phyloP scores from a whole-genome alignment of 2,113 vertebrate species.

The Formicarius rufipectus region DNA sequence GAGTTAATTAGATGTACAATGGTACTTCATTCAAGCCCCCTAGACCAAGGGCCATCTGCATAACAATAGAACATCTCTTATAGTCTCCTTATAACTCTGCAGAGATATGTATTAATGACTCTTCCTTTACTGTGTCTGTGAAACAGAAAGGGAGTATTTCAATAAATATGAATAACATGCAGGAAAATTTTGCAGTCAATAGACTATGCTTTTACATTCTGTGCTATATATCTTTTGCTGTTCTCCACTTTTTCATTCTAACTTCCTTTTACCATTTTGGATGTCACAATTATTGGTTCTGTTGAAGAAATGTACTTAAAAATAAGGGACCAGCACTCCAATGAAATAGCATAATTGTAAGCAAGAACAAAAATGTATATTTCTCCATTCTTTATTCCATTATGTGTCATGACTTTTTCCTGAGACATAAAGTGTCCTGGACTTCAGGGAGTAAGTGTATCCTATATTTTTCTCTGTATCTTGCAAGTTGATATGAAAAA shows the following conservation, averaged over 20 bases:
- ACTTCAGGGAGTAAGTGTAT: not conserved
- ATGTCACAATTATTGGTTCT: not conserved
- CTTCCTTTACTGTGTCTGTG: not conserved
- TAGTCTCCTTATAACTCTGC: not conserved
- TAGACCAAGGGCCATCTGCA: conserved; percentile 67
- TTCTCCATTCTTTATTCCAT: not conserved
- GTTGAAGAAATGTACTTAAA: not conserved
- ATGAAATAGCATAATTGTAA: not conserved
- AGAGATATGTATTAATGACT: conserved; percentile 19
- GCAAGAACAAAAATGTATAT: not conserved
- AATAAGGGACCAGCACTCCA: not conserved
- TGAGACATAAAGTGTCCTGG: not conserved
- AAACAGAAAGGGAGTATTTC: not conserved
- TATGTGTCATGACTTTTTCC: not conserved
- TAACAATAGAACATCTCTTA: conserved; percentile 35
- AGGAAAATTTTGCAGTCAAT: not conserved
- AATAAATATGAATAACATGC: not conserved
- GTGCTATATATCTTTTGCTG: not conserved
- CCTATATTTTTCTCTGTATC: not conserved
- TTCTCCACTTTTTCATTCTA: not conserved
- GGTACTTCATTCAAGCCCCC: conserved; percentile 56
- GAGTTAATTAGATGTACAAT: conserved; percentile 70
- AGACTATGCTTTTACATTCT: not conserved
- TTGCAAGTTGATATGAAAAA: not conserved
- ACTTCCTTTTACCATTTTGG: not conserved